These are phyloP conservation scores for Hozukius guyotensis DNA, from an alignment of 2,797 vertebrate genomes.

Conservation along the genomic window DNA sequence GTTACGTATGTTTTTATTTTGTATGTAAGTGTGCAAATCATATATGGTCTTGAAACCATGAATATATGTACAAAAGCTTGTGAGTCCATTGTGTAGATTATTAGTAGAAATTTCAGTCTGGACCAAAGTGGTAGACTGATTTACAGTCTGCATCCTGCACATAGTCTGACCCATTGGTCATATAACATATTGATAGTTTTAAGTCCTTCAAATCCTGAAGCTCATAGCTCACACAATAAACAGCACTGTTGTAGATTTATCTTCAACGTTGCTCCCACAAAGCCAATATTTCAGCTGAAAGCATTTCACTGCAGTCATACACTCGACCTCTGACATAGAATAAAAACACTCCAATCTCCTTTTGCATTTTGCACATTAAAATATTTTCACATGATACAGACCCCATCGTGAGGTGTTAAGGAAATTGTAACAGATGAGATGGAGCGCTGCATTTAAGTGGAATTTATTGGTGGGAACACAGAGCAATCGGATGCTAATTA, in stretches of 20 bases:
- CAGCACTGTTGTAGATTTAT: background rate
- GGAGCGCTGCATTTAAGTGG: slow-evolving; percentile 12
- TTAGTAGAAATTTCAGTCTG: no score
- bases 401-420: background rate
- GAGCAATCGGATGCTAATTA: slow-evolving; percentile 37
- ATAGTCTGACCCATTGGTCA: background rate
- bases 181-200: background rate
- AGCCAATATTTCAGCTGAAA: background rate
- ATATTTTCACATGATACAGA: background rate
- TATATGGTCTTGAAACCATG: background rate
- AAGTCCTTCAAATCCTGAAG: background rate
- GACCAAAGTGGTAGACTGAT: no score
- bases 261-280: background rate
- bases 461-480: slow-evolving; percentile 28
- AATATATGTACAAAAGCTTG: background rate
- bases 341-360: background rate
- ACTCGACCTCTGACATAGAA: background rate
- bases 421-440: slow-evolving; percentile 16
- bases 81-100: background rate
- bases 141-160: background rate
- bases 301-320: no score
- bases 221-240: background rate
- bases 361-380: background rate
- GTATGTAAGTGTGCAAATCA: no score
- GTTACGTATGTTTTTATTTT: no score